A percentile compares a stretch with the other conserved stretches of the same genome.
These are phyloP conservation scores for Brachyhypopomus occidentalis DNA, from an alignment of 2,113 vertebrate genomes.

Conservation along the genomic window DNA sequence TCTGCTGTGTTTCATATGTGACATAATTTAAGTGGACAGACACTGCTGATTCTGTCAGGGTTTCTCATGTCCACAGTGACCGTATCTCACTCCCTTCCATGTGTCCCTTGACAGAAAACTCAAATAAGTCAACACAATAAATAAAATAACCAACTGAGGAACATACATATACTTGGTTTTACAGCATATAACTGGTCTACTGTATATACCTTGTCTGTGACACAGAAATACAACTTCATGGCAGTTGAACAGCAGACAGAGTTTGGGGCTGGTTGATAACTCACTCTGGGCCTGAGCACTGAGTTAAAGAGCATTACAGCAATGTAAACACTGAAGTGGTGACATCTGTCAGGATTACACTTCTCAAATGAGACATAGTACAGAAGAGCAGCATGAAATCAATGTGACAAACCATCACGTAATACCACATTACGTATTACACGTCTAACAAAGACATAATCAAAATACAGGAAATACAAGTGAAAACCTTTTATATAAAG, in stretches of 20 bases:
- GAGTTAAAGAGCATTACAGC: neutral
- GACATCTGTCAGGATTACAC: conserved; percentile 11
- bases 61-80: conserved; percentile 30
- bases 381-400: neutral
- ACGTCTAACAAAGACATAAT: neutral
- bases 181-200: neutral
- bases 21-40: conserved; percentile 28
- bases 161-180: neutral
- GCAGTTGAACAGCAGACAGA: conserved; percentile 8
- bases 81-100: neutral
- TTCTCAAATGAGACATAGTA: neutral
- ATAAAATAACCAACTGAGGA: neutral
- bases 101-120: neutral
- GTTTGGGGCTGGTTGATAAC: conserved; percentile 7
- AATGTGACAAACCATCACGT: neutral
- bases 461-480: too few relatives aligned
- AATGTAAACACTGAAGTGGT: neutral
- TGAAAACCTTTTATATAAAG: too few relatives aligned
- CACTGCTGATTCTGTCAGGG: neutral
- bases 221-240: conserved; percentile 11
- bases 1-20: neutral
- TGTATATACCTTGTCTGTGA: neutral
- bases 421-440: neutral
- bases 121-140: conserved; percentile 7
- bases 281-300: neutral